phyloP scores from a whole-genome alignment of 2,113 vertebrate species.

The Elaphurus davidianus region DNA sequence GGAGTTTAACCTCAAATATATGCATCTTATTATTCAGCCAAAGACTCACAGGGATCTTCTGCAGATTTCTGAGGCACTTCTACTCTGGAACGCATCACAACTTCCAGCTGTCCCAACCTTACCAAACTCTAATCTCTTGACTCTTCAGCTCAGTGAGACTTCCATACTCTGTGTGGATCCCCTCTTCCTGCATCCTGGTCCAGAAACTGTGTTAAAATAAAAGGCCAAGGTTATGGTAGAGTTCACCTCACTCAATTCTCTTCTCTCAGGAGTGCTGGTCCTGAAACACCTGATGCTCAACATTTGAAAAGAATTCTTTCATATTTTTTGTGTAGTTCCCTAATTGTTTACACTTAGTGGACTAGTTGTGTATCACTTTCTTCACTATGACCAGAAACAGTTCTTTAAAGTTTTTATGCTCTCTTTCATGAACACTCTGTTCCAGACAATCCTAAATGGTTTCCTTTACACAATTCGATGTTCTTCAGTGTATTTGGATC shows the following conservation, averaged over 20 bases:
- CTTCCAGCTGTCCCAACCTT: neutral
- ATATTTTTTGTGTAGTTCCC: neutral
- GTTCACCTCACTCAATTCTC: neutral
- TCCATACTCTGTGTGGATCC: neutral
- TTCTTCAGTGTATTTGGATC: neutral
- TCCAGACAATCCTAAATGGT: neutral
- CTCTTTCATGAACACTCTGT: neutral
- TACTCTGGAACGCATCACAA: neutral
- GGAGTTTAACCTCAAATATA: neutral
- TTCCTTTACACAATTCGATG: neutral
- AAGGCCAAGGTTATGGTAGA: neutral
- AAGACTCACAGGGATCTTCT: neutral
- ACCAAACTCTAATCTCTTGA: neutral
- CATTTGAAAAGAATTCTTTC: neutral
- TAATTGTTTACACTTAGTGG: neutral
- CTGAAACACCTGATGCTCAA: neutral
- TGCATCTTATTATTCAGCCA: neutral
- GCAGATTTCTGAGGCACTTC: neutral
- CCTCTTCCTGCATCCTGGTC: neutral
- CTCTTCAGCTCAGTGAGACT: neutral
- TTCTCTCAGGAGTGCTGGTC: neutral
- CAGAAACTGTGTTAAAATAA: neutral
- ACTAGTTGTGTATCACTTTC: neutral
- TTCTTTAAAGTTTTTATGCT: neutral
- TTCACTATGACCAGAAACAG: neutral